Evolutionary conservation across 2,113 vertebrate genomes (phyloP).

Genomic region (Baryphthengus martii): DNA sequence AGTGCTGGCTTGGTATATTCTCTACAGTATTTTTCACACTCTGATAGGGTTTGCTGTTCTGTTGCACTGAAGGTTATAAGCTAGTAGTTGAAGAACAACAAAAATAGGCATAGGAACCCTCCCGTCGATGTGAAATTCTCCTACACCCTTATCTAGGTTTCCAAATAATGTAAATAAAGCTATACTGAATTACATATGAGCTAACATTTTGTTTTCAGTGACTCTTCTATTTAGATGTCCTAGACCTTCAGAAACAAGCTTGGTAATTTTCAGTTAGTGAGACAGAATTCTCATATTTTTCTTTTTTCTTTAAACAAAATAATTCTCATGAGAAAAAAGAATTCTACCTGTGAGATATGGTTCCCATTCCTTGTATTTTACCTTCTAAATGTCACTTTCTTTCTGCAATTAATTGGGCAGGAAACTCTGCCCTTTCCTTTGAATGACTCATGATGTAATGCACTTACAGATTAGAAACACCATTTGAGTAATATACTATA

Average conservation of each 20-base stretch:
- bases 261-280: not conserved
- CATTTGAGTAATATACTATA: slow-evolving; percentile 34
- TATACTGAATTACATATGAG: not conserved
- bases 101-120: not conserved
- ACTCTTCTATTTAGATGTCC: not conserved
- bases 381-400: slow-evolving; percentile 73
- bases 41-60: not conserved
- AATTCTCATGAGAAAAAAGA: slow-evolving; percentile 66
- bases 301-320: slow-evolving; percentile 5
- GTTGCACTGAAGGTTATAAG: not conserved
- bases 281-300: not conserved
- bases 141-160: not conserved
- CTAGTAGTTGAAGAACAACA: not conserved
- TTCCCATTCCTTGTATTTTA: slow-evolving; percentile 46
- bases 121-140: not conserved
- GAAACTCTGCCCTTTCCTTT: slow-evolving; percentile 81
- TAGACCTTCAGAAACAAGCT: slow-evolving; percentile 17
- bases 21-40: not conserved
- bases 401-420: slow-evolving; percentile 66
- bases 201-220: not conserved
- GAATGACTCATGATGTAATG: slow-evolving; percentile 74
- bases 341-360: slow-evolving; percentile 56
- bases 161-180: not conserved
- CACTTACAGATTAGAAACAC: slow-evolving; percentile 64
- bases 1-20: not conserved